Evolutionary conservation across 2,113 vertebrate genomes (phyloP).

Genomic region (Cacatua alba): DNA sequence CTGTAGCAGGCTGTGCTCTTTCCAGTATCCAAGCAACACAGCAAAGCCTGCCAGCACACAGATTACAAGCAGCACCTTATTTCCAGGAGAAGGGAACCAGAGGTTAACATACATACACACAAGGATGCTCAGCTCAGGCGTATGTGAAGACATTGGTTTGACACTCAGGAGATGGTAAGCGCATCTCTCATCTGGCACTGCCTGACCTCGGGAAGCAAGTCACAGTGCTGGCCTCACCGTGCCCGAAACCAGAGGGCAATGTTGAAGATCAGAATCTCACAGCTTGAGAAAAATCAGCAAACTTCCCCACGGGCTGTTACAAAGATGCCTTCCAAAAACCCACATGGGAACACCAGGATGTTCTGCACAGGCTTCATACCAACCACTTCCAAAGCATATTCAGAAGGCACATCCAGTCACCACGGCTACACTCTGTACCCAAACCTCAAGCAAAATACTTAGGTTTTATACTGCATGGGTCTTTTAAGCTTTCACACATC

Average conservation of each 20-base stretch:
- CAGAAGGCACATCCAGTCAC: not conserved
- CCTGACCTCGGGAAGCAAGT: not conserved
- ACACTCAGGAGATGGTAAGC: not conserved
- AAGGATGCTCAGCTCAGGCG: not conserved
- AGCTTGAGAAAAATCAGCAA: not conserved
- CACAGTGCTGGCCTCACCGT: not conserved
- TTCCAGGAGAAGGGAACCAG: not conserved
- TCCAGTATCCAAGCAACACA: constrained; percentile 61
- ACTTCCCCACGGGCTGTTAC: rapidly evolving
- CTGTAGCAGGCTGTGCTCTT: not conserved
- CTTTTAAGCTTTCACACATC: not conserved
- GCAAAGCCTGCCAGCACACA: not conserved
- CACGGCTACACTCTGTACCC: not conserved
- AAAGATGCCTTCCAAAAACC: not conserved
- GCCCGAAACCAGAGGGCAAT: not conserved
- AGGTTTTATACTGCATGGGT: not conserved
- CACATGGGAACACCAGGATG: rapidly evolving
- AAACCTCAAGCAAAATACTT: not conserved
- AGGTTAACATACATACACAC: not conserved
- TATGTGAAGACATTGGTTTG: not conserved
- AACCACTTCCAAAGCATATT: not conserved
- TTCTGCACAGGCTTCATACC: rapidly evolving
- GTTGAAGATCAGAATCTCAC: not conserved
- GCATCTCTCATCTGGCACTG: not conserved
- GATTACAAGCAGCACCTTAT: not conserved